Evolutionary conservation across 1,140 invertebrate species (phyloP).

Genomic region (Bombus fervidus): DNA sequence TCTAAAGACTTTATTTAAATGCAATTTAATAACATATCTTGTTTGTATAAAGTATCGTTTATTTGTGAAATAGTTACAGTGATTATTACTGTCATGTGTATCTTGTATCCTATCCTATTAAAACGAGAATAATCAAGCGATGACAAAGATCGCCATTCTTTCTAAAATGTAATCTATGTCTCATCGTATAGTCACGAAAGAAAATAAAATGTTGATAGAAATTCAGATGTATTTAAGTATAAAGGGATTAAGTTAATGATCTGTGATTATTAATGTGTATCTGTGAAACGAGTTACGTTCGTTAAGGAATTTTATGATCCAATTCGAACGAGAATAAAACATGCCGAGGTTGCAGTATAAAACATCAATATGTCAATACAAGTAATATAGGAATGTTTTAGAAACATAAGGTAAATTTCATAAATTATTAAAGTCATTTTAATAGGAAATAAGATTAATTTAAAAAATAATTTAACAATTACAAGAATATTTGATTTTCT

Average conservation of each 20-base stretch:
- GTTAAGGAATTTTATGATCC: not conserved
- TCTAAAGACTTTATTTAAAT: no score
- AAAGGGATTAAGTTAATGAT: not conserved
- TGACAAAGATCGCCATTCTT: not conserved
- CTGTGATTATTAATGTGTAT: not conserved
- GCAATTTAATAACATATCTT: not conserved
- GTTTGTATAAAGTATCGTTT: not conserved
- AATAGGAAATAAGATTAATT: not conserved
- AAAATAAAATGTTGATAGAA: slow-evolving; percentile 14
- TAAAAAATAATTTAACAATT: not conserved
- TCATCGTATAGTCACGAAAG: not conserved
- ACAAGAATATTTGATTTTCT: not conserved
- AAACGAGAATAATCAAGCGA: not conserved
- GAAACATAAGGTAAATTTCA: not conserved
- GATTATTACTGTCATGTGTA: not conserved
- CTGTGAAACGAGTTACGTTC: not conserved
- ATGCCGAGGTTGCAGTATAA: slow-evolving; percentile 22
- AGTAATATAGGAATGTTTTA: slow-evolving; percentile 10
- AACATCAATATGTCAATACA: slow-evolving; percentile 26
- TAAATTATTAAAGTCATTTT: not conserved
- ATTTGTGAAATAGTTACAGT: not conserved
- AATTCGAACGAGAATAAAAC: slow-evolving; percentile 2
- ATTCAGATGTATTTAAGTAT: not conserved
- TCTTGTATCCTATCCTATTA: not conserved
- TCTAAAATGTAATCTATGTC: not conserved